phyloP scores from a whole-genome alignment of 2,888 invertebrate genomes.

The Papilio protenor region DNA sequence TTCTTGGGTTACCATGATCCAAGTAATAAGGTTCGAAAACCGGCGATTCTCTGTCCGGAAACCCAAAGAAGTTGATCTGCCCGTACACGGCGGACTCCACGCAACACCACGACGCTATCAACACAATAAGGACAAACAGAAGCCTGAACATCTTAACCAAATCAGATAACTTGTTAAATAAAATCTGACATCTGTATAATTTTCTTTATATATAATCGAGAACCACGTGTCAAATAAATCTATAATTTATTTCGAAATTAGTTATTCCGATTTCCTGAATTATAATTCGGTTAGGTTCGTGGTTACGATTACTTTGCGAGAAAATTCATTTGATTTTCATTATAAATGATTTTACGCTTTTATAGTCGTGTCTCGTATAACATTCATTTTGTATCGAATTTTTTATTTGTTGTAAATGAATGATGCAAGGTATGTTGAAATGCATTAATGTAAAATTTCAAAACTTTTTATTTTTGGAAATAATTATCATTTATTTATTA shows the following conservation, averaged over 20 bases:
- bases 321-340: slow-evolving; percentile 13
- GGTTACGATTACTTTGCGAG: not conserved
- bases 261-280: not conserved
- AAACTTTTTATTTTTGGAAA: too few species aligned
- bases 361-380: not conserved
- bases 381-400: not conserved
- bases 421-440: not conserved
- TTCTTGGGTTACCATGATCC: not conserved
- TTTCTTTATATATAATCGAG: not conserved
- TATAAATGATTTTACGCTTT: slow-evolving; percentile 1
- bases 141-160: not conserved
- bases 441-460: too few species aligned
- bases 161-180: not conserved
- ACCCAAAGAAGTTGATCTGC: slow-evolving; percentile 6
- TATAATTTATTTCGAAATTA: slow-evolving; percentile 7
- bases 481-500: not conserved
- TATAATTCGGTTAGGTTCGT: not conserved
- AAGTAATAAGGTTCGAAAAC: not conserved
- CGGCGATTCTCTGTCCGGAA: not conserved
- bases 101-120: not conserved
- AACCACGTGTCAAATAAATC: not conserved
- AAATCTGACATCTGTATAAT: not conserved
- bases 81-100: slow-evolving; percentile 8
- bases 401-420: not conserved
- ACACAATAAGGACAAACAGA: not conserved